These are phyloP conservation scores for Cephus pygmeus DNA, from an alignment of 2,888 invertebrate genomes.

Conservation along the genomic window DNA sequence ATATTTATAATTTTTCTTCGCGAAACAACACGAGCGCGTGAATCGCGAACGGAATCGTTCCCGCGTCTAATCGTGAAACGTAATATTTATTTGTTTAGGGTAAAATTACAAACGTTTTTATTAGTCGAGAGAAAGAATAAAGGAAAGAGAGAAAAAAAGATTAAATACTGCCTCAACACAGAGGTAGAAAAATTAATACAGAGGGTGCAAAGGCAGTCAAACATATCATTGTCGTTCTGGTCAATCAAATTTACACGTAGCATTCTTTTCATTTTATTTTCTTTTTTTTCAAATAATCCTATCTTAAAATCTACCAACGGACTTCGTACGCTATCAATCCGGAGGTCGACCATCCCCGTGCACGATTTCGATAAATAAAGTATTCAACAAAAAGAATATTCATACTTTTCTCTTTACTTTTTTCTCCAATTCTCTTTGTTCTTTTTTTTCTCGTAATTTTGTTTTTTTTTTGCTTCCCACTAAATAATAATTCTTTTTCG, in stretches of 20 bases:
- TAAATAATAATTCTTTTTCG: background rate
- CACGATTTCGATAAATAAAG: background rate
- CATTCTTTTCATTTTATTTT: background rate
- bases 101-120: slow-evolving; percentile 16
- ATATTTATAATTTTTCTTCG: background rate
- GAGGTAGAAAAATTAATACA: background rate
- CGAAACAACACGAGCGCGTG: background rate
- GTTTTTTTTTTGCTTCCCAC: background rate
- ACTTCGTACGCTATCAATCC: background rate
- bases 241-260: background rate
- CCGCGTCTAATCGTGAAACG: background rate
- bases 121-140: background rate
- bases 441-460: background rate
- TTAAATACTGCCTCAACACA: slow-evolving; percentile 4
- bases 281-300: background rate
- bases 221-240: background rate
- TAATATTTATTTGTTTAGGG: slow-evolving; percentile 7
- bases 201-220: background rate
- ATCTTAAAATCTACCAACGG: background rate
- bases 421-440: background rate
- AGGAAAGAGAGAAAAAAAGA: slow-evolving; percentile 4
- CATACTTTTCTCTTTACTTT: background rate
- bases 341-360: background rate
- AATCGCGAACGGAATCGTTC: background rate
- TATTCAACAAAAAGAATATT: background rate